Percentiles rank a stretch among this genome's conserved stretches.
phyloP scores from a whole-genome alignment of 2,113 vertebrate species.

The Hydropotes inermis region DNA sequence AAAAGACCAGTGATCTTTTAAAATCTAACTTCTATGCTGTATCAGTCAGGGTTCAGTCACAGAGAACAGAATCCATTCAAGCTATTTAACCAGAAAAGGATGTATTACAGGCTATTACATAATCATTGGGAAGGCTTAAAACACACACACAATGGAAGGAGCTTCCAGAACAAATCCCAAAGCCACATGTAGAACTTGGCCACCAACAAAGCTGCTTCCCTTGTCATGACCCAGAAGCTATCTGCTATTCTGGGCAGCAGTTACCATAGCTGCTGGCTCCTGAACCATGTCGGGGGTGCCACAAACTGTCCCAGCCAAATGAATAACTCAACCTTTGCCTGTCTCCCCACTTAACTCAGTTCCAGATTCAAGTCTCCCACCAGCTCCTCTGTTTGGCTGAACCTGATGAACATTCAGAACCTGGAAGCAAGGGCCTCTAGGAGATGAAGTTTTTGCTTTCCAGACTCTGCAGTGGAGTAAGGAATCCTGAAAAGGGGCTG shows the following conservation, averaged over 20 bases:
- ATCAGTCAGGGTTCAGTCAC: neutral
- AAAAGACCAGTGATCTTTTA: neutral
- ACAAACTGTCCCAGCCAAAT: neutral
- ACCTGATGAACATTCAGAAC: neutral
- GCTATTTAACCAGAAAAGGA: neutral
- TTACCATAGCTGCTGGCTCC: neutral
- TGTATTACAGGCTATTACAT: neutral
- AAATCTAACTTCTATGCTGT: neutral
- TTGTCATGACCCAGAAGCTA: neutral
- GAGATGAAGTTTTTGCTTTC: neutral
- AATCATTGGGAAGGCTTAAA: neutral
- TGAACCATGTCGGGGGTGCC: neutral
- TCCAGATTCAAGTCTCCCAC: neutral
- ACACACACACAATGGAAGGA: neutral
- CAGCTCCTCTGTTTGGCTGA: neutral
- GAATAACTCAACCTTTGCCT: neutral
- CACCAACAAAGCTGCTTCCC: neutral
- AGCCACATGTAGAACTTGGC: neutral
- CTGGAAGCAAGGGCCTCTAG: neutral
- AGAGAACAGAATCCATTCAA: neutral
- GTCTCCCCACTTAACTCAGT: neutral
- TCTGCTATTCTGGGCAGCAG: neutral
- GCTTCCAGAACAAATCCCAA: conserved; percentile 18
- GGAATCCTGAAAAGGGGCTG: neutral
- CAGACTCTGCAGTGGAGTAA: neutral